Percentiles rank a stretch among this genome's conserved stretches.
Evolutionary conservation across 2,888 invertebrate species (phyloP).

Genomic region (Athrips mouffetella): DNA sequence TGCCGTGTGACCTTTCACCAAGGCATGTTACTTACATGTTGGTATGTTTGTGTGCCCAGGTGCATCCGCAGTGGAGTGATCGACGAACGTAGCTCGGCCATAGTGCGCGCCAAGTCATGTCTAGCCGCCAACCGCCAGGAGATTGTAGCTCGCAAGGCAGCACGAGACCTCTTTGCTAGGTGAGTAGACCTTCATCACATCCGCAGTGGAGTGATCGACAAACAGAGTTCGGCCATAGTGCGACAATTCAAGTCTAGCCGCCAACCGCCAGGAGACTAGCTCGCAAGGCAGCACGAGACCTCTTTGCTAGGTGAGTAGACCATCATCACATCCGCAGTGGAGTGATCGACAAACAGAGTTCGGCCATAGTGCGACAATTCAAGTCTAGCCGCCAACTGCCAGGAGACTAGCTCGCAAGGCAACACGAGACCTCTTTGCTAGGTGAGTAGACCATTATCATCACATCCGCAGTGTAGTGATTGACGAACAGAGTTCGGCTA

Average conservation of each 20-base stretch:
- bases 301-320: constrained; percentile 84
- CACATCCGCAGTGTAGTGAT: constrained; percentile 49
- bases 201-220: constrained; percentile 52
- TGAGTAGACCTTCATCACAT: no score
- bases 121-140: constrained; percentile 91
- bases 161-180: constrained; percentile 91
- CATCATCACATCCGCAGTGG: no score
- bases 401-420: constrained; percentile 94
- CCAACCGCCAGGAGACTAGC: constrained; percentile 93
- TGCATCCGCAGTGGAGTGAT: constrained; percentile 83
- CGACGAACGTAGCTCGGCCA: constrained; percentile 69
- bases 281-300: constrained; percentile 89
- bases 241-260: constrained; percentile 85
- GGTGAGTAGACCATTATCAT: constrained; percentile 65
- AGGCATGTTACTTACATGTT: not conserved
- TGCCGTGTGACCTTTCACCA: no score
- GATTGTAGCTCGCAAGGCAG: constrained; percentile 91
- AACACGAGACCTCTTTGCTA: constrained; percentile 91
- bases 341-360: constrained; percentile 67
- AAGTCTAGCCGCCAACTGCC: constrained; percentile 89
- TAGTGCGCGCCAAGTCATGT: constrained; percentile 81
- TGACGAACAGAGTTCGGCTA: constrained; percentile 69
- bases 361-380: constrained; percentile 77
- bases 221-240: constrained; percentile 73
- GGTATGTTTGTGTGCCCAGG: constrained; percentile 46